phyloP scores from a whole-genome alignment of 37 sponge, comb jelly and placozoan species.

The Haliclona indistincta region DNA sequence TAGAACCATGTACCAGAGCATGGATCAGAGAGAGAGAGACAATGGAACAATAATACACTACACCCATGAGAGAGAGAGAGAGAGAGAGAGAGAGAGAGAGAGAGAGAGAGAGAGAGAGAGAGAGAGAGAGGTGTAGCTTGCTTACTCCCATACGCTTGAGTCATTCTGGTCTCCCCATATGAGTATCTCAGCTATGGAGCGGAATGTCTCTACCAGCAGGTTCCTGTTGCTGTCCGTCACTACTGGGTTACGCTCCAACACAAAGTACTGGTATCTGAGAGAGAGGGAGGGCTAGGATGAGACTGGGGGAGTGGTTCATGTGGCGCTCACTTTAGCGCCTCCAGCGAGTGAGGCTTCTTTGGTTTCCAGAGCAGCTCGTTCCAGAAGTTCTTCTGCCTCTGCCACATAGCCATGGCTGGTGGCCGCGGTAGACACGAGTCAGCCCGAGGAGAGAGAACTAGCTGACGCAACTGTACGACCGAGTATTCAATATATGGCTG shows the following conservation, averaged over 20 bases:
- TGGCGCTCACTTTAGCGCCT: slow-evolving; percentile 93
- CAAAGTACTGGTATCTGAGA: slow-evolving; percentile 73
- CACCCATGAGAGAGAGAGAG: too few species aligned
- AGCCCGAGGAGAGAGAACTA: too few species aligned
- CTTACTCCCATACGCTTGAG: slow-evolving; percentile 96
- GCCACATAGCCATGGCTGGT: slow-evolving; percentile 59
- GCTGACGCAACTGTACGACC: too few species aligned
- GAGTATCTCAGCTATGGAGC: slow-evolving; percentile 93
- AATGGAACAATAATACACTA: too few species aligned
- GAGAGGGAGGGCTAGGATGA: not conserved
- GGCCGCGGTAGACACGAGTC: too few species aligned
- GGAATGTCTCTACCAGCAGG: slow-evolving; percentile 90
- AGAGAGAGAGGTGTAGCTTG: not conserved
- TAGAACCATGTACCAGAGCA: too few species aligned
- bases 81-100: too few species aligned
- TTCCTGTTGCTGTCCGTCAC: slow-evolving; percentile 84
- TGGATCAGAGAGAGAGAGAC: too few species aligned
- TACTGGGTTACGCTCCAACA: slow-evolving; percentile 66
- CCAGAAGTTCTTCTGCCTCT: slow-evolving; percentile 72
- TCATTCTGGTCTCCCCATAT: slow-evolving; percentile 99
- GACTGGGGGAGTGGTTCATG: too few species aligned
- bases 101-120: too few species aligned
- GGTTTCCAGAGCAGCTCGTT: slow-evolving; percentile 74
- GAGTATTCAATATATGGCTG: too few species aligned
- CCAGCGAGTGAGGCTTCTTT: slow-evolving; percentile 85